A percentile compares a stretch with the other conserved stretches of the same genome.
These are phyloP conservation scores for Portunus trituberculatus DNA, from an alignment of 1,140 invertebrate genomes.

Conservation along the genomic window DNA sequence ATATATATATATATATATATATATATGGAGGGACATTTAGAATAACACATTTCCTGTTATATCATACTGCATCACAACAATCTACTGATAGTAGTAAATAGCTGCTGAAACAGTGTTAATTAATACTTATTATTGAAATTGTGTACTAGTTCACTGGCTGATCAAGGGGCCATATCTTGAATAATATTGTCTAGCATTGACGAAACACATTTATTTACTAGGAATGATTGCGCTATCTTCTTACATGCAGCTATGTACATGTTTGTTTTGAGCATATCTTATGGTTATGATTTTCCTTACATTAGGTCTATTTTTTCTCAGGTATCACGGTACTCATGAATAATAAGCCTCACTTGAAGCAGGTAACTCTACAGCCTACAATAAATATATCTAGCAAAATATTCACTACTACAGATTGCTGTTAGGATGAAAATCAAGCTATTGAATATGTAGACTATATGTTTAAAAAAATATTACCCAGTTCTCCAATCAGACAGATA, in stretches of 20 bases:
- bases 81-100: no score
- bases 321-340: constrained; percentile 12
- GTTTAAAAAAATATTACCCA: constrained; percentile 4
- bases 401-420: not conserved
- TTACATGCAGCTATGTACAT: constrained; percentile 11
- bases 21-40: no score
- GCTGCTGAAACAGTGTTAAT: no score
- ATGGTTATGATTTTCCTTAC: constrained; percentile 7
- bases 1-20: no score
- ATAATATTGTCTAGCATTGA: constrained; percentile 13
- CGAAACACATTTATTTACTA: constrained; percentile 15
- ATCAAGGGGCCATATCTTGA: not conserved
- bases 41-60: no score
- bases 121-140: no score
- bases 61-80: no score
- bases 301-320: not conserved
- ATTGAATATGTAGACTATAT: not conserved
- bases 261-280: constrained; percentile 7
- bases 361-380: not conserved
- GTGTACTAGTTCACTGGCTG: not conserved
- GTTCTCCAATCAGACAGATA: not conserved
- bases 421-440: not conserved
- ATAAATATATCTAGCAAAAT: constrained; percentile 16
- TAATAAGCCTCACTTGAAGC: not conserved
- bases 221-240: not conserved